Conservation (phyloP, 2,797 vertebrate genomes). For the Ctenochaetus hawaiiensis region DNA sequence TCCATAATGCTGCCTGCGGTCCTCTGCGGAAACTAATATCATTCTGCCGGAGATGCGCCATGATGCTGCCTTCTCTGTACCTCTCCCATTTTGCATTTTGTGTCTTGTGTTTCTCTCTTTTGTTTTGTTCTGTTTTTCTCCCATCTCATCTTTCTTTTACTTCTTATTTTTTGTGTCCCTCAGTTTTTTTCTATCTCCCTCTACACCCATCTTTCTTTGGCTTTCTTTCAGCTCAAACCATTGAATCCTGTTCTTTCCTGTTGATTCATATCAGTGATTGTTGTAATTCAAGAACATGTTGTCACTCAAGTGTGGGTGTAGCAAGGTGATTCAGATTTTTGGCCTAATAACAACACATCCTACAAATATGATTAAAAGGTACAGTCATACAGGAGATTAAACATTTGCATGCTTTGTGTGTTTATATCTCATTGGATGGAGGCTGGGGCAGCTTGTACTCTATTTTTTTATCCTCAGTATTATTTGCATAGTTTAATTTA, state of each 20-base stretch:
- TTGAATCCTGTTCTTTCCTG: conserved; percentile 37
- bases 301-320: conserved; percentile 18
- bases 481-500: not conserved
- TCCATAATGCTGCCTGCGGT: conserved; percentile 85
- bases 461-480: not conserved
- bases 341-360: conserved; percentile 5
- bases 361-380: not conserved
- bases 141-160: conserved; percentile 55
- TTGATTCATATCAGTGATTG: conserved; percentile 27
- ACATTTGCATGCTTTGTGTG: conserved; percentile 15
- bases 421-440: conserved; percentile 12
- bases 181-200: not conserved
- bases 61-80: conserved; percentile 66
- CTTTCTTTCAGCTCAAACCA: conserved; percentile 24
- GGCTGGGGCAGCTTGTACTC: conserved; percentile 1
- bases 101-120: conserved; percentile 69
- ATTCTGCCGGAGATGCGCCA: conserved; percentile 75
- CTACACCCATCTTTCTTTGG: conserved; percentile 31
- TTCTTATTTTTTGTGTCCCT: conserved; percentile 28
- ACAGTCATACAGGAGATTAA: conserved; percentile 25
- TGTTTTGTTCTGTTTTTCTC: conserved; percentile 60
- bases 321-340: conserved; percentile 11
- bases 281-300: conserved; percentile 25
- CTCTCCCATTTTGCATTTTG: conserved; percentile 74
- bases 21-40: conserved; percentile 82